Percentiles rank a stretch among this genome's conserved stretches.
phyloP scores from a whole-genome alignment of 2,888 invertebrate genomes.

The Sinodicranocentrus sp. region DNA sequence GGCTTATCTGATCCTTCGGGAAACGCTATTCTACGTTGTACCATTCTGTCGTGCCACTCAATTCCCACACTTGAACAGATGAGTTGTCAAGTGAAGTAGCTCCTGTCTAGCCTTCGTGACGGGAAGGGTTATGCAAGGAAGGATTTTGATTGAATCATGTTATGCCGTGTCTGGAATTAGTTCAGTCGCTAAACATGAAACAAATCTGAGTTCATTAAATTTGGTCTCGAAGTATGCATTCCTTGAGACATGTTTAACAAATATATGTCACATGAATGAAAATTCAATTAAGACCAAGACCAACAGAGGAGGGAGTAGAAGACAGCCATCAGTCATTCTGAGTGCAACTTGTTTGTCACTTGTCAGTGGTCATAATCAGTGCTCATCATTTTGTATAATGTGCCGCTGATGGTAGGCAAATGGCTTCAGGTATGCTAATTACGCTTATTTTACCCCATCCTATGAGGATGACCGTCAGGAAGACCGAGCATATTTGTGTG shows the following conservation, averaged over 20 bases:
- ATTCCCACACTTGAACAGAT: too few relatives aligned
- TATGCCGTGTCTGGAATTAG: conserved; percentile 26
- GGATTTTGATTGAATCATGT: conserved; percentile 1
- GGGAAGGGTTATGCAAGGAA: too few relatives aligned
- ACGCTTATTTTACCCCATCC: conserved; percentile 23
- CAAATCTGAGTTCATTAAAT: background rate
- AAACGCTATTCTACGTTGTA: too few relatives aligned
- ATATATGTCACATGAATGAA: conserved; percentile 51
- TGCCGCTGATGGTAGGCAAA: conserved; percentile 3
- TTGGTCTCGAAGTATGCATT: background rate
- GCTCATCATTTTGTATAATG: conserved; percentile 10
- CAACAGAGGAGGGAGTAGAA: conserved; percentile 12
- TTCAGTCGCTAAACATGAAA: background rate
- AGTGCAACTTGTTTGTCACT: conserved; percentile 48
- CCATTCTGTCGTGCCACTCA: background rate
- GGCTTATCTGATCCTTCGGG: conserved; percentile 28
- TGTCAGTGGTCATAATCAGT: conserved; percentile 28
- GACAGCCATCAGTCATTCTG: background rate
- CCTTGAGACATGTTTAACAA: conserved; percentile 30
- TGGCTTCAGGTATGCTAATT: conserved; percentile 55
- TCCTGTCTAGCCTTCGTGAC: too few relatives aligned
- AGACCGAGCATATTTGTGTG: background rate
- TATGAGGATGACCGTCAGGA: conserved; percentile 48
- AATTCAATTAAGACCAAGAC: conserved; percentile 50
- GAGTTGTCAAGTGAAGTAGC: too few relatives aligned